Conservation (phyloP, 2,797 vertebrate species). For the Acanthurus tractus region DNA sequence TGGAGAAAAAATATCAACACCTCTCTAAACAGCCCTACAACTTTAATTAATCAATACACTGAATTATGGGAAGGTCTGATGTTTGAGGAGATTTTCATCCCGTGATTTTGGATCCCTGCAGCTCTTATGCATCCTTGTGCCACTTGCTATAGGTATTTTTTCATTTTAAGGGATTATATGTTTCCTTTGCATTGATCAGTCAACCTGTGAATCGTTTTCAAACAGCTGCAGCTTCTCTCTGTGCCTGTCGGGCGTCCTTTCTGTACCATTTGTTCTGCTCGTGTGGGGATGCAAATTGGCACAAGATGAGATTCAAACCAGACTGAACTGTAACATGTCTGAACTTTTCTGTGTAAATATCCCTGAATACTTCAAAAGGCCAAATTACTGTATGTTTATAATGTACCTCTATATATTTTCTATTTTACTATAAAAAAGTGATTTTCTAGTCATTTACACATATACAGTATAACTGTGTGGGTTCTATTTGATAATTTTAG, state of each 20-base stretch:
- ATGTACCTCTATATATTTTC: slow-evolving; percentile 97
- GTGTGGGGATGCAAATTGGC: slow-evolving; percentile 31
- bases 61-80: not conserved
- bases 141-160: slow-evolving; percentile 43
- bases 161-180: slow-evolving; percentile 16
- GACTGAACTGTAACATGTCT: slow-evolving; percentile 11
- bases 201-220: slow-evolving; percentile 24
- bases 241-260: not conserved
- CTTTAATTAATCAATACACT: not conserved
- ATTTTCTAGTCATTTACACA: slow-evolving; percentile 92
- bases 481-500: slow-evolving; percentile 86
- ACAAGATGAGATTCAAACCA: slow-evolving; percentile 9
- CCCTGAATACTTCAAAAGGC: slow-evolving; percentile 89
- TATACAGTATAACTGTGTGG: slow-evolving; percentile 86
- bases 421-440: slow-evolving; percentile 94
- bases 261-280: not conserved
- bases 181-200: not conserved
- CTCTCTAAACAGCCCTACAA: not conserved
- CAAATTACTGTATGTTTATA: slow-evolving; percentile 96
- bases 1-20: not conserved
- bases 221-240: slow-evolving; percentile 4
- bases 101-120: not conserved
- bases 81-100: not conserved
- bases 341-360: slow-evolving; percentile 87
- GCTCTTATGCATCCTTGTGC: not conserved